phyloP scores from a whole-genome alignment of 2,113 vertebrate genomes.

The Cisticola juncidis region DNA sequence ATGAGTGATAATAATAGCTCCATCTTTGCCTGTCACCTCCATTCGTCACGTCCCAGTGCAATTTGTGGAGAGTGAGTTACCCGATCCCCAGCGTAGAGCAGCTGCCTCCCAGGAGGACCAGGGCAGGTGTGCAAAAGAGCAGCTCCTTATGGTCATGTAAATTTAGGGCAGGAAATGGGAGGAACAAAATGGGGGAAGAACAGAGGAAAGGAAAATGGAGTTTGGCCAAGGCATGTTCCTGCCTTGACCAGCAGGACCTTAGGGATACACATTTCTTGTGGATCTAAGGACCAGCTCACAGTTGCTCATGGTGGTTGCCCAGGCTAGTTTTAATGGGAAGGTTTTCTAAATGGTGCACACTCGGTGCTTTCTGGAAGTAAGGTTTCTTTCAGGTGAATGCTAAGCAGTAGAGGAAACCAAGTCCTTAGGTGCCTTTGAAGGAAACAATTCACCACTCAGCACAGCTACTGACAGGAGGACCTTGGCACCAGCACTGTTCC shows the following conservation, averaged over 20 bases:
- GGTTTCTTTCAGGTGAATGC: not conserved
- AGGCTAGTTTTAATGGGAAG: not conserved
- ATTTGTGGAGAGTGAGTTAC: not conserved
- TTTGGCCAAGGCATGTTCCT: not conserved
- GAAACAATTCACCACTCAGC: not conserved
- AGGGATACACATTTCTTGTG: not conserved
- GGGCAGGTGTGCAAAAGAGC: not conserved
- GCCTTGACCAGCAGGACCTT: not conserved
- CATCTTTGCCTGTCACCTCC: not conserved
- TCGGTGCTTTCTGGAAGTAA: not conserved
- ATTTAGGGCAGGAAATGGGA: not conserved
- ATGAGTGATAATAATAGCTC: slow-evolving; percentile 26
- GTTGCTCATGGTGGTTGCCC: not conserved
- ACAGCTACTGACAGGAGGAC: not conserved
- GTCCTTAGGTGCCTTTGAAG: not conserved
- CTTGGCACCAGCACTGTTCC: not conserved
- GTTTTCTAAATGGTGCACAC: not conserved
- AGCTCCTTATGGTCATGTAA: not conserved
- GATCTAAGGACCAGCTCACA: not conserved
- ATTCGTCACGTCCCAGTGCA: not conserved
- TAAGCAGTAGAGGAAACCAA: not conserved
- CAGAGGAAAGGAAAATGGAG: not conserved
- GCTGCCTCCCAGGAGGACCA: not conserved
- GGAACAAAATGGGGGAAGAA: not conserved
- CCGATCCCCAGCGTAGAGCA: not conserved